Evolutionary conservation across 1,140 invertebrate species (phyloP), one percentile per base, ranked within the genome.

Genomic region (Tetragnatha versicolor): DNA sequence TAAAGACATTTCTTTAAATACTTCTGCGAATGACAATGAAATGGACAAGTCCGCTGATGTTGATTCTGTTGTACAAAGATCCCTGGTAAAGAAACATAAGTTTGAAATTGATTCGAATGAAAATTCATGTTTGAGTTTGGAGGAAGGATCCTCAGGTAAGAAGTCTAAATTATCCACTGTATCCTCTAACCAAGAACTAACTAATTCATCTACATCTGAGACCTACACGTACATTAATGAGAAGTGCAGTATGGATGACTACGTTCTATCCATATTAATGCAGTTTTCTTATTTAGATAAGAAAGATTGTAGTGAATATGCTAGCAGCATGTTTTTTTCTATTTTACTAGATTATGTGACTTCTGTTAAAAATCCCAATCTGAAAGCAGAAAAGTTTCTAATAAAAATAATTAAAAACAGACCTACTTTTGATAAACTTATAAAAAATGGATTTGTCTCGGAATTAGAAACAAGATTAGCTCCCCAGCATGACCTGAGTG

Each of bases 271-370:
- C 4, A 5, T 77, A 6, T 29, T 77, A 9, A 29, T 5, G 17
- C 55, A 63, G 12, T n/a, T 77, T 10, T 77, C 73, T 35, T 61
- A 53, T 25, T 25, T 61, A 33, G 37, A 65, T 45, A 42, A 78
- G 17, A 68, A 58, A 27, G 14, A 31, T 39, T 58, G 39, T n/a
- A 17, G 33, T 29, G 31, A 20, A 39, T 10, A 68, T 39, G 63
- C 75, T 20, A 58, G 35, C 25, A 78, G 22, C 31, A n/a, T 14
- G 39, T 68, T 33, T 25, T 51, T 68, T 14, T 51, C 39, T 37
- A 51, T 68, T 45, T 27, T 78, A 14, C 42, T 78, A 51, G 35
- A 68, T 39, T 78, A 78, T 47, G 45, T 78, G 22, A 42, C 7
- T 27, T 58, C 3, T 5, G 17, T 68, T 10, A n/a, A 33, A 17